These are phyloP conservation scores for Falco naumanni DNA, from an alignment of 2,797 vertebrate species.

Conservation along the genomic window DNA sequence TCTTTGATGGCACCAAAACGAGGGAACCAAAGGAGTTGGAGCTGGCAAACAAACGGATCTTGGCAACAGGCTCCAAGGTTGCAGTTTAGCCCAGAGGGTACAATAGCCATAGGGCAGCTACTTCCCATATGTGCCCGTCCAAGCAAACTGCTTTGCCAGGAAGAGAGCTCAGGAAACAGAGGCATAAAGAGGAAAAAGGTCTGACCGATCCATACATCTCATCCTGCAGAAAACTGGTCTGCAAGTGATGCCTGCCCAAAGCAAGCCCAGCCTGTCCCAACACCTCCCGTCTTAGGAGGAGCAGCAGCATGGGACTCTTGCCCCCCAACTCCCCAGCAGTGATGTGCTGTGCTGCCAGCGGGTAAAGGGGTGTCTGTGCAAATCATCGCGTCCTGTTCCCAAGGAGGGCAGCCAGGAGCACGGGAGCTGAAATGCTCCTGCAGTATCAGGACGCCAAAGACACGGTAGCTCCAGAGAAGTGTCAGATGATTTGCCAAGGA, in stretches of 20 bases:
- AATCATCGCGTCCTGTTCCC: slow-evolving; percentile 27
- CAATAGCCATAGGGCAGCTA: not conserved
- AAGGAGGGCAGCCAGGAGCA: not conserved
- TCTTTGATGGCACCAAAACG: not conserved
- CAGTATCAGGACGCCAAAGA: slow-evolving; percentile 29
- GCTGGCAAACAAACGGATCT: not conserved
- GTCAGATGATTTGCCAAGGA: slow-evolving; percentile 66
- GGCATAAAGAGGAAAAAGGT: not conserved
- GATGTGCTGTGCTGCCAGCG: not conserved
- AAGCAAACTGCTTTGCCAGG: not conserved
- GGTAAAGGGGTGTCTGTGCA: not conserved
- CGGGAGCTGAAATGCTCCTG: slow-evolving; percentile 5
- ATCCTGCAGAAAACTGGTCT: not conserved
- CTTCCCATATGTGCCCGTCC: not conserved
- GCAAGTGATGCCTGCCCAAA: not conserved
- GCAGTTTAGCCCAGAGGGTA: not conserved
- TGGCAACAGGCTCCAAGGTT: not conserved
- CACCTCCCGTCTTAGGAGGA: not conserved
- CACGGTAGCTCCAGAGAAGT: slow-evolving; percentile 1
- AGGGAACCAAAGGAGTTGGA: not conserved
- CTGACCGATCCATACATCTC: not conserved
- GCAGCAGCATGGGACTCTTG: fast-evolving
- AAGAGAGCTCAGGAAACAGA: not conserved
- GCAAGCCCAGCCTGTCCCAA: not conserved
- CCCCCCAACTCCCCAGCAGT: not conserved